Conservation (phyloP, 1,140 invertebrate species). For the Zaprionus ornatus region DNA sequence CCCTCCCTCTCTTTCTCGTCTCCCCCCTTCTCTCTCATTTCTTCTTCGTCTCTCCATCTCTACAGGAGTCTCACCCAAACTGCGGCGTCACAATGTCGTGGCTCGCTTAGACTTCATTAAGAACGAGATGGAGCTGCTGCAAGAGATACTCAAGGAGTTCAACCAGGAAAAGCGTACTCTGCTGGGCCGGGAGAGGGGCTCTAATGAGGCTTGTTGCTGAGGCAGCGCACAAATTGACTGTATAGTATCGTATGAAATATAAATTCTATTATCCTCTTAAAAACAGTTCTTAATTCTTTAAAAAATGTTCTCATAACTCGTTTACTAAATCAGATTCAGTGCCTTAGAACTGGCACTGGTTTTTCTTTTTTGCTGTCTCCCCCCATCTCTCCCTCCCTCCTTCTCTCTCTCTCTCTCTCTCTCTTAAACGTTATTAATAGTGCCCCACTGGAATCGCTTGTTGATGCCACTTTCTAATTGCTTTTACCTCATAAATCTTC, state of each 20-base stretch:
- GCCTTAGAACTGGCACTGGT: background rate
- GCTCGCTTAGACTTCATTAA: slow-evolving; percentile 69
- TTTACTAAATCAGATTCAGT: background rate
- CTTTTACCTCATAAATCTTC: slow-evolving; percentile 79
- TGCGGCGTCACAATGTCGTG: slow-evolving; percentile 38
- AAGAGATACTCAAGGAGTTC: slow-evolving; percentile 53
- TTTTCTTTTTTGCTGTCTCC: background rate
- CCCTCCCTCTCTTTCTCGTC: background rate
- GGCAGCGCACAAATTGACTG: background rate
- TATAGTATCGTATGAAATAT: background rate
- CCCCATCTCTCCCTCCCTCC: background rate
- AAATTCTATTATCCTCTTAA: background rate
- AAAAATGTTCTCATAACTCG: background rate
- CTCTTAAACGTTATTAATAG: slow-evolving; percentile 62
- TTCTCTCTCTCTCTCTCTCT: background rate
- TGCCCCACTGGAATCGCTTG: slow-evolving; percentile 59
- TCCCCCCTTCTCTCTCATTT: background rate
- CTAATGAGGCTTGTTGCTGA: slow-evolving; percentile 19
- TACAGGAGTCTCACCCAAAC: background rate
- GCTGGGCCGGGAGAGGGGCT: background rate
- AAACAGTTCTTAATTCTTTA: background rate
- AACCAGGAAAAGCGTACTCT: background rate
- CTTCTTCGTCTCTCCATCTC: slow-evolving; percentile 15
- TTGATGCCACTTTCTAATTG: slow-evolving; percentile 79
- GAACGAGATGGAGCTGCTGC: slow-evolving; percentile 66